Conservation (phyloP, 2,888 invertebrate species). For the Epiblema foenella region DNA sequence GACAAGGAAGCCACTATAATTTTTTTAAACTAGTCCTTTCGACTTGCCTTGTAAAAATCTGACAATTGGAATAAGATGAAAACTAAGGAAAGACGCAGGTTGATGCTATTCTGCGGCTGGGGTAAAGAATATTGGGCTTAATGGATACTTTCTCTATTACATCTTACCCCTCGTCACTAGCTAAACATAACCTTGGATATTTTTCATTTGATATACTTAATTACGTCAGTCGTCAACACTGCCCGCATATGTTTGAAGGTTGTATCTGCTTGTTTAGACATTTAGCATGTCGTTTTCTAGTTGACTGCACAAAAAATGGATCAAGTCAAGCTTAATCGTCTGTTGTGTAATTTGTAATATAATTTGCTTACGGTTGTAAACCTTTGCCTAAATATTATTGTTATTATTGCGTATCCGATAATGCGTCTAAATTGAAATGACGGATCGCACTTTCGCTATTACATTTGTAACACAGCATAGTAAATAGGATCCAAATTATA, state of each 20-base stretch:
- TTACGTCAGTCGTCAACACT: too few species aligned
- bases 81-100: too few species aligned
- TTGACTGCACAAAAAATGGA: not conserved
- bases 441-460: not conserved
- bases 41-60: too few species aligned
- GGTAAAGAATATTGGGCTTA: too few species aligned
- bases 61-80: too few species aligned
- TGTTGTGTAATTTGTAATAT: conserved; percentile 48
- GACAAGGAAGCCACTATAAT: too few species aligned
- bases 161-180: not conserved
- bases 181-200: not conserved
- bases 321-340: conserved; percentile 42
- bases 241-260: not conserved
- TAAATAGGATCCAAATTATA: not conserved
- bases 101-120: too few species aligned
- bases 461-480: not conserved
- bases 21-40: too few species aligned
- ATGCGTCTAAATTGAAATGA: conserved; percentile 9
- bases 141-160: too few species aligned
- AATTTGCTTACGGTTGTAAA: conserved; percentile 73
- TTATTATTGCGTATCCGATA: conserved; percentile 47
- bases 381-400: conserved; percentile 57
- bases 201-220: not conserved
- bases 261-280: not conserved
- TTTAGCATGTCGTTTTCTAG: conserved; percentile 5